phyloP scores from a whole-genome alignment of 1,140 invertebrate species.

The Dinoponera quadriceps region DNA sequence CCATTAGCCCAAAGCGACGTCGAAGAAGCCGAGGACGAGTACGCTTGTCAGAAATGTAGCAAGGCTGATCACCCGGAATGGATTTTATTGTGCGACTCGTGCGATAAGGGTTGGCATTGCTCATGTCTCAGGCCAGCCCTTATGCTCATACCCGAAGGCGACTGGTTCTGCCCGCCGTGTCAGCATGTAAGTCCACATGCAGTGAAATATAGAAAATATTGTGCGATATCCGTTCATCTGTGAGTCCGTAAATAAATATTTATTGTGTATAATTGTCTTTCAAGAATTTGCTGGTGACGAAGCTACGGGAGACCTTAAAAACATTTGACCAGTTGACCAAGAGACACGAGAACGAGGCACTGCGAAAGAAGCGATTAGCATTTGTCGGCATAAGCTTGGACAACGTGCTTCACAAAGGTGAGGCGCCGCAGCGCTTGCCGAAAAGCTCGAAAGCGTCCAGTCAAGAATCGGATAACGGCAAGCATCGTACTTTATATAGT shows the following conservation, averaged over 20 bases:
- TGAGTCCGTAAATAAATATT: constrained; percentile 1
- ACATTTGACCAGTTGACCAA: constrained; percentile 88
- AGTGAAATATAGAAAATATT: neutral
- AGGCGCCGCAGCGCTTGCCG: constrained; percentile 61
- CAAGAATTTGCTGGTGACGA: constrained; percentile 90
- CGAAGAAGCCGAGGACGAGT: constrained; percentile 88
- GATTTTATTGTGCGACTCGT: constrained; percentile 97
- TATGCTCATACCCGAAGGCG: constrained; percentile 97
- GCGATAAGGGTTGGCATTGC: constrained; percentile 98
- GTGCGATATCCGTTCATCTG: neutral
- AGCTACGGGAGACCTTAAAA: constrained; percentile 88
- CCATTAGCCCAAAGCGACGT: constrained; percentile 87
- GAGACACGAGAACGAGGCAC: constrained; percentile 89
- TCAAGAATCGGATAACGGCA: constrained; percentile 76
- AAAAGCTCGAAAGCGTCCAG: constrained; percentile 79
- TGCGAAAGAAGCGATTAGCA: constrained; percentile 90
- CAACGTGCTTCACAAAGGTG: constrained; percentile 88
- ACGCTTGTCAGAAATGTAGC: constrained; percentile 93
- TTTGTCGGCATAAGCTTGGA: constrained; percentile 92
- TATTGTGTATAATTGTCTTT: constrained; percentile 69
- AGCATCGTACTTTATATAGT: constrained; percentile 32
- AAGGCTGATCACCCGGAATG: constrained; percentile 97
- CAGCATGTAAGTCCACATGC: constrained; percentile 89
- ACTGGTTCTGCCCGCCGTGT: constrained; percentile 99
- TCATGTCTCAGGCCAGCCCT: constrained; percentile 96